Conservation (phyloP, 2,797 vertebrate species). For the Psittacula echo region DNA sequence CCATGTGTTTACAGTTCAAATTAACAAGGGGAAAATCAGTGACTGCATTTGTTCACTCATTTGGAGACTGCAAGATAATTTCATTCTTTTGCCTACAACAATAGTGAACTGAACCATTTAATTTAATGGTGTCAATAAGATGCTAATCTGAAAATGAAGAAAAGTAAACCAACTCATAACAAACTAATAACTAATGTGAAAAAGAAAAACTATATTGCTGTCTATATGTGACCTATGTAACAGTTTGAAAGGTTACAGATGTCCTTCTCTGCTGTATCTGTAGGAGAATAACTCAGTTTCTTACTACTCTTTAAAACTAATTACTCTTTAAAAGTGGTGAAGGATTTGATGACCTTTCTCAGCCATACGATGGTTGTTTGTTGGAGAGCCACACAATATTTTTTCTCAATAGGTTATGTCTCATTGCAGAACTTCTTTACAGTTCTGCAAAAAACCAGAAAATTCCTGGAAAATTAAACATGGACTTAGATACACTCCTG, state of each 20-base stretch:
- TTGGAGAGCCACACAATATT: background rate
- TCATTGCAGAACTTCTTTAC: background rate
- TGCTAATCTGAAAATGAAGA: background rate
- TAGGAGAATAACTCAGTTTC: background rate
- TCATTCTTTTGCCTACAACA: background rate
- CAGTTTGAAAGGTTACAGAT: background rate
- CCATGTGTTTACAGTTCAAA: background rate
- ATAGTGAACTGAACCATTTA: background rate
- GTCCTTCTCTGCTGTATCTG: background rate
- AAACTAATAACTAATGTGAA: background rate
- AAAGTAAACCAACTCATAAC: background rate
- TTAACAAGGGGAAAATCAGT: background rate
- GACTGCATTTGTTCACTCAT: background rate
- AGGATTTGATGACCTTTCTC: background rate
- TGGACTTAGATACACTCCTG: background rate
- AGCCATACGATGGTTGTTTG: background rate
- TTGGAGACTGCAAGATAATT: background rate
- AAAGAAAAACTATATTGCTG: background rate
- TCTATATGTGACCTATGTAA: background rate
- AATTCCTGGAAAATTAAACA: background rate
- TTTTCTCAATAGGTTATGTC: accelerated
- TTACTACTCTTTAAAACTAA: background rate
- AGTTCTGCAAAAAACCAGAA: background rate
- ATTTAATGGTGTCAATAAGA: background rate
- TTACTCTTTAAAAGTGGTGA: background rate